These are phyloP conservation scores for Cirrhinus mrigala DNA, from an alignment of 2,797 vertebrate genomes.

Conservation along the genomic window DNA sequence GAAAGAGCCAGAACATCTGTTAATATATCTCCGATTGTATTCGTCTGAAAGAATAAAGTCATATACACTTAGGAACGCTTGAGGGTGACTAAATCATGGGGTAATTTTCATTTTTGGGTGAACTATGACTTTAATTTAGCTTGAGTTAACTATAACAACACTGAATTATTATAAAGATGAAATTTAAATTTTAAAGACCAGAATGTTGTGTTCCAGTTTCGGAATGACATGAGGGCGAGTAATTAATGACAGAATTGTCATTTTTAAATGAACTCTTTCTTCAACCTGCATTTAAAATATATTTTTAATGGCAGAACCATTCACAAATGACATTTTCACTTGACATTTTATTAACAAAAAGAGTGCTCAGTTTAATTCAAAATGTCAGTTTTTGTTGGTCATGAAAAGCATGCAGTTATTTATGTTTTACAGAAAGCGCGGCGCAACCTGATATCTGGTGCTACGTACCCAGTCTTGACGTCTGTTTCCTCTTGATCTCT, in stretches of 20 bases:
- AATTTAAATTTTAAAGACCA: too few species aligned
- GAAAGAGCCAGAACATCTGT: too few species aligned
- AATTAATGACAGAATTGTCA: not conserved
- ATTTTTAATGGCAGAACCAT: constrained; percentile 70
- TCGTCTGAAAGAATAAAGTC: too few species aligned
- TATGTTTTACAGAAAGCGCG: not conserved
- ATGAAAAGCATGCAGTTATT: not conserved
- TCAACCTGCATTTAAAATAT: constrained; percentile 18
- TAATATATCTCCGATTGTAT: too few species aligned
- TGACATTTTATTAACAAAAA: constrained; percentile 15
- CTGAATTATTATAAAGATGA: not conserved
- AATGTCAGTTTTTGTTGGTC: not conserved
- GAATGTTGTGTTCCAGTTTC: not conserved
- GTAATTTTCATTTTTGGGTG: too few species aligned
- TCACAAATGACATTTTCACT: constrained; percentile 26
- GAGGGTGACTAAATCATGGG: too few species aligned
- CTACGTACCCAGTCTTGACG: constrained; percentile 77
- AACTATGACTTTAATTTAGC: not conserved
- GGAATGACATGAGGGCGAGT: not conserved
- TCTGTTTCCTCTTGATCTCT: constrained; percentile 82
- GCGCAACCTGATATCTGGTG: not conserved
- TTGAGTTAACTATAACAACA: not conserved
- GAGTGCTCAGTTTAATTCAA: not conserved
- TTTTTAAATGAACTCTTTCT: not conserved
- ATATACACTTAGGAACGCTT: too few species aligned